These are phyloP conservation scores for Neodon shergylaensis DNA, from an alignment of 2,113 vertebrate species.

Conservation along the genomic window DNA sequence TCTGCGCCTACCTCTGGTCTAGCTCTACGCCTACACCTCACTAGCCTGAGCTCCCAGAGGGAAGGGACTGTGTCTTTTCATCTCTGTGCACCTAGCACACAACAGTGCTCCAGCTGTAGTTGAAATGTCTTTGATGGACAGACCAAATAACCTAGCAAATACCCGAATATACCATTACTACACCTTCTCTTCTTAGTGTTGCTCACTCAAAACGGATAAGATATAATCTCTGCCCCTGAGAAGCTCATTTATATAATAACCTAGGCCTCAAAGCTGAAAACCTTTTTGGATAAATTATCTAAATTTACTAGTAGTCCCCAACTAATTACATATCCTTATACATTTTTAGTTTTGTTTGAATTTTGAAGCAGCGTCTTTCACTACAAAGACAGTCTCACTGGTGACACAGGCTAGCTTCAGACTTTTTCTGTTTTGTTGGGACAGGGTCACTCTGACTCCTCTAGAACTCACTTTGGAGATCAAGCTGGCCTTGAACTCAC, in stretches of 20 bases:
- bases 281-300: background rate
- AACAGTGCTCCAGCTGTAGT: background rate
- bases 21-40: background rate
- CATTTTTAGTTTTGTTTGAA: background rate
- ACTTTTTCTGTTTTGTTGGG: background rate
- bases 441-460: background rate
- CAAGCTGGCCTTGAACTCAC: background rate
- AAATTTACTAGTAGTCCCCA: background rate
- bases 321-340: constrained; percentile 18
- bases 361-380: background rate
- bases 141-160: background rate
- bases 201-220: background rate
- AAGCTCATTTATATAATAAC: background rate
- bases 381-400: background rate
- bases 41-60: constrained; percentile 12
- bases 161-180: background rate
- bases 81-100: background rate
- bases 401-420: background rate
- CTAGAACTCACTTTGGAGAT: background rate
- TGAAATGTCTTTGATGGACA: constrained; percentile 43
- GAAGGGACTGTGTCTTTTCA: background rate
- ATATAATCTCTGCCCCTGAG: background rate
- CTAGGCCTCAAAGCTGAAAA: constrained; percentile 9
- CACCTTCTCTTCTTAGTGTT: background rate
- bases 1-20: background rate